Percentiles rank a stretch among this genome's conserved stretches.
These are phyloP conservation scores for Elachura formosa DNA, from an alignment of 2,113 vertebrate genomes.

Conservation along the genomic window DNA sequence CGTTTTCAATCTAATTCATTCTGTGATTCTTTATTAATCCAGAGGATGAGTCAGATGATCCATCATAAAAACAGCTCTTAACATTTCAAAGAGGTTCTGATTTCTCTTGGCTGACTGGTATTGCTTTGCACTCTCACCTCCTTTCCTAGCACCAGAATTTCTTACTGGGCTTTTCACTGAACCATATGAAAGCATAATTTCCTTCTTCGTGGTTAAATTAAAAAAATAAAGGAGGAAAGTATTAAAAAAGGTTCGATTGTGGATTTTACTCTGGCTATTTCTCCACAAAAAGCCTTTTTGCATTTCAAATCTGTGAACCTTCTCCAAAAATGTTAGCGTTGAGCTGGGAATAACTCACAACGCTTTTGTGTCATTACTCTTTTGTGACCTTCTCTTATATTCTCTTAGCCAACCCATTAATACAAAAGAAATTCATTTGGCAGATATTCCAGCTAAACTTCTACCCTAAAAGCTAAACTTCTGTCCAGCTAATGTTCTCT, in stretches of 20 bases:
- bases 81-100: neutral
- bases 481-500: no score
- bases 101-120: neutral
- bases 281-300: neutral
- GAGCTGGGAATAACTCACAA: neutral
- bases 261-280: neutral
- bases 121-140: neutral
- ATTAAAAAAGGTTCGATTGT: fast-evolving
- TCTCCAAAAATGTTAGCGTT: neutral
- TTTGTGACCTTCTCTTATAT: neutral
- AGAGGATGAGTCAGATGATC: neutral
- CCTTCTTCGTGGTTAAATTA: neutral
- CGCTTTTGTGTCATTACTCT: neutral
- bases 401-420: neutral
- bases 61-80: neutral
- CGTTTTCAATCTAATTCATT: neutral
- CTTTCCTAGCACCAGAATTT: neutral
- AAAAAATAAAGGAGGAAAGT: neutral
- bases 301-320: neutral
- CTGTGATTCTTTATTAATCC: neutral
- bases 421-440: neutral
- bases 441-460: neutral
- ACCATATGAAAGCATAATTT: neutral
- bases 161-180: neutral
- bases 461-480: no score